A percentile compares a stretch with the other conserved stretches of the same genome.
phyloP scores from a whole-genome alignment of 2,113 vertebrate genomes.

The Silurus asotus region DNA sequence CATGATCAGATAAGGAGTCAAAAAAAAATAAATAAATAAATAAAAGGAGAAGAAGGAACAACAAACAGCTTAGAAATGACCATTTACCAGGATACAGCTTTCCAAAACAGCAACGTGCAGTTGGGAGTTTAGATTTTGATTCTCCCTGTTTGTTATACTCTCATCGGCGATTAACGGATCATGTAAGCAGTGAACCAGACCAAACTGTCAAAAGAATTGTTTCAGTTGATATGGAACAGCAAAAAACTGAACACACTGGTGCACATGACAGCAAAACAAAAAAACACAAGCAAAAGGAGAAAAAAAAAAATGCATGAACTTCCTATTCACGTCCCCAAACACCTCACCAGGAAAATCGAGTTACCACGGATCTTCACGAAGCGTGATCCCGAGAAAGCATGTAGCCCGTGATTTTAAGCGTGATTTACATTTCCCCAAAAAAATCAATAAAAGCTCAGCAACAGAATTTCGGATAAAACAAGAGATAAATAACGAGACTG shows the following conservation, averaged over 20 bases:
- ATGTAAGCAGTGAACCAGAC: conserved; percentile 85
- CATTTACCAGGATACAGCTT: conserved; percentile 86
- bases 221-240: conserved; percentile 72
- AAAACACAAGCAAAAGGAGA: conserved; percentile 47
- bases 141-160: conserved; percentile 83
- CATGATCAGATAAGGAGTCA: conserved; percentile 66
- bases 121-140: conserved; percentile 79
- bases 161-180: conserved; percentile 81
- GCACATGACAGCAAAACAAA: conserved; percentile 57
- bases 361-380: conserved; percentile 23
- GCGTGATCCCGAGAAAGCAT: conserved; percentile 62
- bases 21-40: background rate
- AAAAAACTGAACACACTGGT: conserved; percentile 57
- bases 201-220: conserved; percentile 82
- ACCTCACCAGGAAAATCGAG: conserved; percentile 36
- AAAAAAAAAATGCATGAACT: conserved; percentile 44
- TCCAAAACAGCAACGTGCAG: conserved; percentile 82
- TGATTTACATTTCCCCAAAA: conserved; percentile 50
- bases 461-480: background rate
- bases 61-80: conserved; percentile 75
- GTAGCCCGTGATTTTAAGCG: conserved; percentile 52
- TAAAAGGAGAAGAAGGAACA: conserved; percentile 59
- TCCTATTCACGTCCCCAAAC: conserved; percentile 11
- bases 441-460: background rate
- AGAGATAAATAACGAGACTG: conserved; percentile 46